phyloP scores from a whole-genome alignment of 2,888 invertebrate genomes.

The Seira sanloemensis region DNA sequence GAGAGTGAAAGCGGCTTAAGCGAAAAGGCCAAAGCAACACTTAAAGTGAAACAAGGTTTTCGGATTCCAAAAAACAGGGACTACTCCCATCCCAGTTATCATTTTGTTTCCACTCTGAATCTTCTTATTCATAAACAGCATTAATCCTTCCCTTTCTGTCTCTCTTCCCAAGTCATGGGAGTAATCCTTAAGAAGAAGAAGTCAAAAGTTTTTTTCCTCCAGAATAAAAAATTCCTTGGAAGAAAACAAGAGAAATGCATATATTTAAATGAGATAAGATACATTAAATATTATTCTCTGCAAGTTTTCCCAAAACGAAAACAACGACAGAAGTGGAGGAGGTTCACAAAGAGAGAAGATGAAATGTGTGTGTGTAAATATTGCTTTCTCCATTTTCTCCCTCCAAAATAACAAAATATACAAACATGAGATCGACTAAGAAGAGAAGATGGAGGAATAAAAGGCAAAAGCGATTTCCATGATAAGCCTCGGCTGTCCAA shows the following conservation, averaged over 20 bases:
- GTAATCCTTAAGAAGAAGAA: background rate
- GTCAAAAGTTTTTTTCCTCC: background rate
- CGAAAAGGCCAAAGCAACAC: too few relatives aligned
- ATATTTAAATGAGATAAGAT: background rate
- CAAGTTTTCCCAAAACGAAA: background rate
- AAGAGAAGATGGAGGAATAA: background rate
- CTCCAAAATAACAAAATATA: background rate
- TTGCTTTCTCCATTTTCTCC: background rate
- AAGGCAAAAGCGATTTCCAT: slow-evolving; percentile 47
- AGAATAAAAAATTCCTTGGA: background rate
- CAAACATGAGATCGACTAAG: too few relatives aligned
- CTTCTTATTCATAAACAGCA: slow-evolving; percentile 25
- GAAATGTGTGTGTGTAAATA: slow-evolving; percentile 25
- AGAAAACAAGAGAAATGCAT: background rate
- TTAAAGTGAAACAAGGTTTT: too few relatives aligned
- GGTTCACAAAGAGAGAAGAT: slow-evolving; percentile 41
- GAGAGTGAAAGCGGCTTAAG: too few relatives aligned
- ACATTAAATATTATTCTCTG: slow-evolving; percentile 15
- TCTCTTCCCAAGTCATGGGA: background rate
- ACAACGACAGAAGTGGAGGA: background rate
- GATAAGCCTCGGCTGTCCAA: slow-evolving; percentile 62
- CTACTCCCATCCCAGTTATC: too few relatives aligned
- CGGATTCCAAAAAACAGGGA: slow-evolving; percentile 19
- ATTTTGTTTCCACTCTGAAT: too few relatives aligned
- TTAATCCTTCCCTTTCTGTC: slow-evolving; percentile 15